These are phyloP conservation scores for Nothoprocta perdicaria DNA, from an alignment of 2,113 vertebrate genomes.

Conservation along the genomic window DNA sequence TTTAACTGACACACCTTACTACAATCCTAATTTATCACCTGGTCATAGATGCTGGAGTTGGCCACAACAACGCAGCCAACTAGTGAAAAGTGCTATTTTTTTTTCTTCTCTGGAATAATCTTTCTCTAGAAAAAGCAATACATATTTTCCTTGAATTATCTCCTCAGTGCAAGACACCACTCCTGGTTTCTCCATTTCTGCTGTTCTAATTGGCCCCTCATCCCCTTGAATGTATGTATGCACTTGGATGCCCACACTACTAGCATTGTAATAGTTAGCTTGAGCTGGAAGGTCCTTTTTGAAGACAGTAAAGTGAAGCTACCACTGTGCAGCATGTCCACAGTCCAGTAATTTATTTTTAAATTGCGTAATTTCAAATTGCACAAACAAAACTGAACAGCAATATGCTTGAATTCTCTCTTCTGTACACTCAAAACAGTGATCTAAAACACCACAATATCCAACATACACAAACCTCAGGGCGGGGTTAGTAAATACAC, in stretches of 20 bases:
- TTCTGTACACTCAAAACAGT: slow-evolving; percentile 91
- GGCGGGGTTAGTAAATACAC: slow-evolving; percentile 89
- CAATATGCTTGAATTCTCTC: slow-evolving; percentile 87
- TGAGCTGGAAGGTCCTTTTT: slow-evolving; percentile 44
- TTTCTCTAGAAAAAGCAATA: slow-evolving; percentile 34
- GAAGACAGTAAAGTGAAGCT: slow-evolving; percentile 79
- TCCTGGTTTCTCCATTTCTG: slow-evolving; percentile 6
- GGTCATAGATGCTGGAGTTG: slow-evolving; percentile 18
- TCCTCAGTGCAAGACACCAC: slow-evolving; percentile 55
- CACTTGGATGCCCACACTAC: neutral
- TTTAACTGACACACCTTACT: slow-evolving; percentile 72
- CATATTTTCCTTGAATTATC: neutral
- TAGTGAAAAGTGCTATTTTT: slow-evolving; percentile 52
- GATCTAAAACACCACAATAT: slow-evolving; percentile 98
- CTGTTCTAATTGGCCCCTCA: slow-evolving; percentile 30
- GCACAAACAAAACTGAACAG: slow-evolving; percentile 86
- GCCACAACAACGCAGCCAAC: slow-evolving; percentile 14
- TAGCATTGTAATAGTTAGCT: slow-evolving; percentile 48
- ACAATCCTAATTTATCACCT: slow-evolving; percentile 59
- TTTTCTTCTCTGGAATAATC: slow-evolving; percentile 11
- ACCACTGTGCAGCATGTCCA: slow-evolving; percentile 83
- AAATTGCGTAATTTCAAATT: slow-evolving; percentile 87
- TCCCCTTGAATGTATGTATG: neutral
- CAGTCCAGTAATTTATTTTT: slow-evolving; percentile 89
- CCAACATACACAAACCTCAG: slow-evolving; percentile 96